Evolutionary conservation across 2,888 invertebrate genomes (phyloP).

Genomic region (Andrena trimmerana): DNA sequence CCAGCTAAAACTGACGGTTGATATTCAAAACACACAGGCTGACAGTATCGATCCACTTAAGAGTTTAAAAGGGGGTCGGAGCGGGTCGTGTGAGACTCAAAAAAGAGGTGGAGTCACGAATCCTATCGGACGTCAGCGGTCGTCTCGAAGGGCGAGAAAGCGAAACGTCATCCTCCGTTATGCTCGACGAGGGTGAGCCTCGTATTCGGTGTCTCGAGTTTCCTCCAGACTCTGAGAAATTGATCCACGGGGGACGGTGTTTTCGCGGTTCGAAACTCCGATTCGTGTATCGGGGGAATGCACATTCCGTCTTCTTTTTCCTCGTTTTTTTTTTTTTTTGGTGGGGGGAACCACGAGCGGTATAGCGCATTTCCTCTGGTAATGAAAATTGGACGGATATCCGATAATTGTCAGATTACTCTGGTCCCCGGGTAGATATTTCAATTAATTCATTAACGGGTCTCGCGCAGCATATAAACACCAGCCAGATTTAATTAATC

Average conservation of each 20-base stretch:
- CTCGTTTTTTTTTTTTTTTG: not conserved
- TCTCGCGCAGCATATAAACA: constrained; percentile 54
- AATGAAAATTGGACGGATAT: constrained; percentile 55
- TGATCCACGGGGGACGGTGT: constrained; percentile 33
- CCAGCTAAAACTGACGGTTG: constrained; percentile 22
- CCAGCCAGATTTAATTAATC: constrained; percentile 56
- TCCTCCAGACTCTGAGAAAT: constrained; percentile 19
- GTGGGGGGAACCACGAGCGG: not conserved
- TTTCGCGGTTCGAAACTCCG: not conserved
- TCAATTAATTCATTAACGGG: constrained; percentile 64
- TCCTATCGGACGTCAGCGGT: constrained; percentile 18
- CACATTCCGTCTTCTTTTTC: constrained; percentile 23
- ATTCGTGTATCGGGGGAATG: constrained; percentile 10
- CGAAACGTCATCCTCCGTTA: constrained; percentile 65
- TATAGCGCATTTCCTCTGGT: constrained; percentile 15
- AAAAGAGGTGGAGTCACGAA: constrained; percentile 13
- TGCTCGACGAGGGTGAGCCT: constrained; percentile 49
- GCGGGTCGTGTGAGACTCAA: not conserved
- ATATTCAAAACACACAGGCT: constrained; percentile 47
- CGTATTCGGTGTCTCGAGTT: constrained; percentile 52
- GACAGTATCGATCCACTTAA: constrained; percentile 51
- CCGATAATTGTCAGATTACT: constrained; percentile 58
- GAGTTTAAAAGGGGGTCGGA: constrained; percentile 19
- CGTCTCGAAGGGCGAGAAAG: constrained; percentile 44
- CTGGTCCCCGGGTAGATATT: constrained; percentile 35